Evolutionary conservation across 2,113 vertebrate genomes (phyloP).

Genomic region (Lepisosteus oculatus): DNA sequence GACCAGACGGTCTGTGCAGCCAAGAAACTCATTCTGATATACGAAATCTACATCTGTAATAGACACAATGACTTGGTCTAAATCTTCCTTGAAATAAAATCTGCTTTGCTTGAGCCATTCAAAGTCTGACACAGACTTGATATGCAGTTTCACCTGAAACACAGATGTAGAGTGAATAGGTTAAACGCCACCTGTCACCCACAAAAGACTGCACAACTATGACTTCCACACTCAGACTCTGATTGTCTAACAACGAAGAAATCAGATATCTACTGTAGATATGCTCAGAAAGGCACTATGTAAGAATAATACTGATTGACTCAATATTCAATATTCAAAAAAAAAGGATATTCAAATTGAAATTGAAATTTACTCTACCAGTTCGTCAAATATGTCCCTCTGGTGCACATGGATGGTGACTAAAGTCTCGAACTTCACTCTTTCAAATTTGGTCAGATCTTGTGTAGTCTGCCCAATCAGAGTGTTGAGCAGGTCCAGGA

Average conservation of each 20-base stretch:
- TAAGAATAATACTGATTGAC: too few relatives aligned
- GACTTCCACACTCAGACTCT: too few relatives aligned
- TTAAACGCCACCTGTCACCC: background rate
- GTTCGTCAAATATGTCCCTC: conserved; percentile 85
- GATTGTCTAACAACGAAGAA: too few relatives aligned
- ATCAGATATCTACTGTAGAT: too few relatives aligned
- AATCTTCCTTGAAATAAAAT: conserved; percentile 84
- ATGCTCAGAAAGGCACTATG: too few relatives aligned
- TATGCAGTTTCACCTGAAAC: conserved; percentile 77
- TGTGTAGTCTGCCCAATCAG: conserved; percentile 81
- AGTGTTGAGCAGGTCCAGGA: conserved; percentile 81
- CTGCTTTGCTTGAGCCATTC: conserved; percentile 89
- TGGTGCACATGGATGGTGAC: conserved; percentile 93
- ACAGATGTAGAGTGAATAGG: background rate
- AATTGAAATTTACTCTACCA: conserved; percentile 62
- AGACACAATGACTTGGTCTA: conserved; percentile 70
- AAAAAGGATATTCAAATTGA: background rate
- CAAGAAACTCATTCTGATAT: conserved; percentile 90
- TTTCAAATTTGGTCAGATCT: conserved; percentile 77
- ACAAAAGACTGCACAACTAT: too few relatives aligned
- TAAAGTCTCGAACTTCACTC: conserved; percentile 85
- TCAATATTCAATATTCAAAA: background rate
- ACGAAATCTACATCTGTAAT: conserved; percentile 89
- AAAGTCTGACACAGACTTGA: conserved; percentile 74
- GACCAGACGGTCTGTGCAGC: conserved; percentile 87